Base-by-base conservation (phyloP, 2,888 invertebrate species). In the Drosophila nr. perissopoda region DNA sequence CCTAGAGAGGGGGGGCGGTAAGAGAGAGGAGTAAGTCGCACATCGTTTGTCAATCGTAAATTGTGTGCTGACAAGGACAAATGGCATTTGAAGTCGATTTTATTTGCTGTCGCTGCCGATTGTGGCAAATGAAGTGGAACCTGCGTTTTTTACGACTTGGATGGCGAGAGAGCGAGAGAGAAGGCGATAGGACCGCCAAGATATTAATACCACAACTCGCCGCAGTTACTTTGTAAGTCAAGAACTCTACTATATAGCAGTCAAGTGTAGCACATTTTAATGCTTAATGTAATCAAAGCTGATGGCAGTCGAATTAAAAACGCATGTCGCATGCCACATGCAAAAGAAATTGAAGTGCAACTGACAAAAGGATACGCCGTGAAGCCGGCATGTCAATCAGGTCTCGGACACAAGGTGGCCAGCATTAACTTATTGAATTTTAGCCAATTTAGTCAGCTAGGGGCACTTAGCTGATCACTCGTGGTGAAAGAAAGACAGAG, bases 361-460 rank as follows among this genome's bases (percentile, higher is more conserved):
- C 70, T 59, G 60, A 75, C 80, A 70, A 48, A 34, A 63, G 56
- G 63, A 58, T 62, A 65, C 51, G 58, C 49, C 38, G 52, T 25
- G 7, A 49, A 54, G 62, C 66, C 48, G 63, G 73, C 34, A 73
- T 86, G 87, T 82, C 84, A 77, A 79, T 83, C 83, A 58, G 64
- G 16, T 18, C 34, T n/a, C 31, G 27, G 36, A 45, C 45, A 25
- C 27, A 34, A 54, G 58, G 65, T 56, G 54, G 62, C 56, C 76
- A 74, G 76, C 90, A 91, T 88, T 88, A 89, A 85, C 87, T 82
- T 91, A 91, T 87, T 87, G 90, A 88, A 86, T 90, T 90, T 88
- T 70, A 82, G 82, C 78, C 89, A 90, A 88, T 87, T 88, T 78
- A 53, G 68, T 69, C 61, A 68, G 36, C 13, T 65, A 25, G 71